A percentile compares a stretch with the other conserved stretches of the same genome.
Conservation (phyloP, 2,888 invertebrate genomes). For the Ophion obscuratus region DNA sequence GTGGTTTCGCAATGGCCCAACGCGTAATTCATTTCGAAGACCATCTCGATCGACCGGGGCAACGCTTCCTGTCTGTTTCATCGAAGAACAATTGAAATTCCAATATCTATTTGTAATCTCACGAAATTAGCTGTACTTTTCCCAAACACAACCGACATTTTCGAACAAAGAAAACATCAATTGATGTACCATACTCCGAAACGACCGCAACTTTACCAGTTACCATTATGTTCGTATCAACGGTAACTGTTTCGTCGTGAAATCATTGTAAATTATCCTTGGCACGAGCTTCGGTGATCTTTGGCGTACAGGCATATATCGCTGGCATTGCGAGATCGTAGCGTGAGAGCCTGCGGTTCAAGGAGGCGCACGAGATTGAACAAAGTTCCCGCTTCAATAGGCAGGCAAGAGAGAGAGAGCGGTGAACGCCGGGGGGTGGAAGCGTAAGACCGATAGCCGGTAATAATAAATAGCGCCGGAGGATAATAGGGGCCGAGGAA, state of each 20-base stretch:
- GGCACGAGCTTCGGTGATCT: neutral
- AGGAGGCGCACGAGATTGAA: slow-evolving; percentile 55
- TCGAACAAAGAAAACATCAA: neutral
- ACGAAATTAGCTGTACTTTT: neutral
- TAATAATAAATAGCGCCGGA: slow-evolving; percentile 80
- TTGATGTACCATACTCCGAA: neutral
- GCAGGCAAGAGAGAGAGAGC: slow-evolving; percentile 41
- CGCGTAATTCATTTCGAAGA: neutral
- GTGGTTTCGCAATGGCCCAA: neutral
- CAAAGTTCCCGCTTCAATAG: slow-evolving; percentile 65
- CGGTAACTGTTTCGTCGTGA: slow-evolving; percentile 5
- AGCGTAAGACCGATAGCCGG: slow-evolving; percentile 74
- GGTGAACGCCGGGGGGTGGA: slow-evolving; percentile 36
- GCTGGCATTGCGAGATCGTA: slow-evolving; percentile 11
- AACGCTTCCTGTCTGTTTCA: neutral
- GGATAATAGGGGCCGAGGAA: slow-evolving; percentile 72
- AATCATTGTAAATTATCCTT: slow-evolving; percentile 21
- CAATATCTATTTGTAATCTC: neutral
- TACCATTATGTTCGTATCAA: neutral
- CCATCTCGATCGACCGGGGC: neutral
- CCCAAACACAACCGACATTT: neutral
- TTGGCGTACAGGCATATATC: slow-evolving; percentile 18
- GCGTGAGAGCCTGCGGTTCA: slow-evolving; percentile 38
- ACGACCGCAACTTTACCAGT: neutral
- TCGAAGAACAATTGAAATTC: too few species aligned